Percentiles rank a stretch among this genome's conserved stretches.
Evolutionary conservation across 2,113 vertebrate species (phyloP).

Genomic region (Leptosomus discolor): DNA sequence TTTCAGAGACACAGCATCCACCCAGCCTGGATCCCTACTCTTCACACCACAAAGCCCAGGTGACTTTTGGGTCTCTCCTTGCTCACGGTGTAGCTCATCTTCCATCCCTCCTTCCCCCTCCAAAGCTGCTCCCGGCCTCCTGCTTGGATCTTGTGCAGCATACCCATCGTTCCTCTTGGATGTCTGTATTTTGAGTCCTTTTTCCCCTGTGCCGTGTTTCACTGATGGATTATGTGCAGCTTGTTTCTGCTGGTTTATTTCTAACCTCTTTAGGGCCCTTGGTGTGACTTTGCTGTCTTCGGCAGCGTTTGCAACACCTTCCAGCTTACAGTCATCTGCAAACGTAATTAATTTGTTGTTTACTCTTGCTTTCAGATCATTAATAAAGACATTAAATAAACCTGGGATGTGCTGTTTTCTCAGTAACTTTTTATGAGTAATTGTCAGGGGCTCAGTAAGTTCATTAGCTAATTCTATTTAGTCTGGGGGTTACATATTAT

Average conservation of each 20-base stretch:
- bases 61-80: neutral
- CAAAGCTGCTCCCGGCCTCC: neutral
- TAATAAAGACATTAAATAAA: conserved; percentile 73
- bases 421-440: conserved; percentile 38
- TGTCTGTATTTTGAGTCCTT: neutral
- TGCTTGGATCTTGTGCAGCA: neutral
- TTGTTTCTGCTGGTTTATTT: neutral
- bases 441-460: conserved; percentile 31
- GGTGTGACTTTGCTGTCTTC: conserved; percentile 5
- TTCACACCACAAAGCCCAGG: fast-evolving
- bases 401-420: neutral
- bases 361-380: conserved; percentile 69
- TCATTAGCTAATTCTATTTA: conserved; percentile 61
- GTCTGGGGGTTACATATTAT: conserved; percentile 34
- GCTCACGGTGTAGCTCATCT: fast-evolving
- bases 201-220: fast-evolving
- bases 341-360: conserved; percentile 72
- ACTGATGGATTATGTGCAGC: neutral
- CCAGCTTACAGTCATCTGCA: conserved; percentile 35
- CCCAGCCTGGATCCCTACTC: neutral
- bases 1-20: neutral
- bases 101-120: neutral
- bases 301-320: conserved; percentile 48
- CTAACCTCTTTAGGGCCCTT: neutral
- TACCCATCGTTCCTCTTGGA: neutral